Conservation (phyloP, 2,888 invertebrate species). For the Agrochola litura region DNA sequence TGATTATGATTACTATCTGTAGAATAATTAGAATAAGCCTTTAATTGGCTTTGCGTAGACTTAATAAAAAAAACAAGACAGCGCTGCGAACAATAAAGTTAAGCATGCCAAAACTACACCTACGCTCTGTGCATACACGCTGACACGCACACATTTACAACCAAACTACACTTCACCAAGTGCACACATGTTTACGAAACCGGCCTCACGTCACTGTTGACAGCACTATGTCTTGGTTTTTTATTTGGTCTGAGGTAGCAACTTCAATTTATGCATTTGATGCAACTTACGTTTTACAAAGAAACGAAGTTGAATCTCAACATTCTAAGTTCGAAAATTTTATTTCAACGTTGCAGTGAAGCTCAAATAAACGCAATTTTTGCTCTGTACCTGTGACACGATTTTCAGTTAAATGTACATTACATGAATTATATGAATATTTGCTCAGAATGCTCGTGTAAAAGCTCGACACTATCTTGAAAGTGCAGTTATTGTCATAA, state of each 20-base stretch:
- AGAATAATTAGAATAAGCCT: not conserved
- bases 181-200: no score
- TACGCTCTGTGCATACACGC: no score
- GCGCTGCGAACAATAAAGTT: no score
- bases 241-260: no score
- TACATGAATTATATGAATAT: constrained; percentile 30
- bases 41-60: not conserved
- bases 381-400: constrained; percentile 44
- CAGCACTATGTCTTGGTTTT: no score
- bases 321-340: constrained; percentile 2
- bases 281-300: not conserved
- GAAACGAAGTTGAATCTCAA: not conserved
- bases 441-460: constrained; percentile 5
- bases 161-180: no score
- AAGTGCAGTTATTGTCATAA: constrained; percentile 8
- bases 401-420: constrained; percentile 27
- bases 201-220: no score
- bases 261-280: not conserved
- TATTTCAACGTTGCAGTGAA: constrained; percentile 18
- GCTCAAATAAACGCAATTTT: constrained; percentile 44
- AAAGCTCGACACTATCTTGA: constrained; percentile 20
- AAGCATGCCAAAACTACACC: no score
- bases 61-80: no score
- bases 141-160: no score
- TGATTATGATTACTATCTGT: not conserved